Base-by-base conservation (phyloP, 2,888 invertebrate genomes). In the Tetragonisca angustula region DNA sequence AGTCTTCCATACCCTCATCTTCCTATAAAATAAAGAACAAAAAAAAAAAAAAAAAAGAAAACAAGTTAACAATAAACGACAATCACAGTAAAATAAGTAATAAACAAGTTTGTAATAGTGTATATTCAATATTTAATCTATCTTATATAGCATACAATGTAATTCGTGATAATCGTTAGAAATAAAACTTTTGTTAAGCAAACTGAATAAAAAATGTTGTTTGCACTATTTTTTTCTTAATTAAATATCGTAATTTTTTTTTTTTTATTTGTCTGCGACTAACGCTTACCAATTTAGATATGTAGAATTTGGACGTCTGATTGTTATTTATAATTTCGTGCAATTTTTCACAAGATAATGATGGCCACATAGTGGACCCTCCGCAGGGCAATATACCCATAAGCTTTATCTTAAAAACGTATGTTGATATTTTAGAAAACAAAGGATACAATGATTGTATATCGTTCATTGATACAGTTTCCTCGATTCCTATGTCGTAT, bases 341-440 rank as follows among this genome's bases (percentile, higher is more conserved):
- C 2, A 97, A 95, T 86, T 95, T 96, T 85, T 97, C 96, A 50
- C 96, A 96, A 0, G 97, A 96, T 0, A 96, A 91, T 0, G 95
- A 95, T 0, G 96, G 95, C 97, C 97, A 97, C 43, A 95, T 95
- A 0, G 89, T 87, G 2, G 95, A 95, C 0, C 96, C 96, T 0
- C 97, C 97, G 0, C 97, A 97, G 0, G 98, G 97, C 43, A 95
- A 94, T 17, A 98, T 95, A 32, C 97, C 97, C 2, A 96, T 96
- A 72, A 98, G 92, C 91, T 97, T 96, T 84, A 98, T 97, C 87
- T 96, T 96, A 36, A 96, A 95, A 0, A 96, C 96, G 0, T 96
- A 96, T 81, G 96, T 95, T 0, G 96, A 95, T 0, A 95, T 93
- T 0, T 93, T 92, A 13, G 93, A 91, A 84, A 97, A 97, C 15